A percentile compares a stretch with the other conserved stretches of the same genome.
These are phyloP conservation scores for Anadara kagoshimensis DNA, from an alignment of 1,140 invertebrate species.

Conservation along the genomic window DNA sequence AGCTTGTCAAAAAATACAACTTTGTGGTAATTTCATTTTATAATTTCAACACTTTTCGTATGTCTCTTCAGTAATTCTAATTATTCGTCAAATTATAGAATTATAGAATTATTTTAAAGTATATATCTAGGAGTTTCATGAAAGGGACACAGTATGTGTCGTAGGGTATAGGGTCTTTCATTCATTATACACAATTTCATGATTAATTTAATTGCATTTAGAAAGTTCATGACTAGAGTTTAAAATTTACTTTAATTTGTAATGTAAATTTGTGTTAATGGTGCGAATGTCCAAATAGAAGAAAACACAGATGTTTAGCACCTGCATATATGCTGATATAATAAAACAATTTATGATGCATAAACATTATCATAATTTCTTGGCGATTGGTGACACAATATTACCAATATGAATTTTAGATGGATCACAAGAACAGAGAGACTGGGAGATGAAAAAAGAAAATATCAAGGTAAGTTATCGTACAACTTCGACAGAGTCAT, in stretches of 20 bases:
- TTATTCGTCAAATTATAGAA: too few relatives aligned
- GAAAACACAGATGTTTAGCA: background rate
- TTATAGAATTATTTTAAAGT: too few relatives aligned
- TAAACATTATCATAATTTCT: background rate
- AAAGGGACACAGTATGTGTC: too few relatives aligned
- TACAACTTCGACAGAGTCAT: too few relatives aligned
- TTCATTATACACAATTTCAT: too few relatives aligned
- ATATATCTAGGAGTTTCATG: too few relatives aligned
- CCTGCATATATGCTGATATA: background rate
- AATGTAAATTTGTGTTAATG: background rate
- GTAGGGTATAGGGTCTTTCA: too few relatives aligned
- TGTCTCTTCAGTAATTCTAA: too few relatives aligned
- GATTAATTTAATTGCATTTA: background rate
- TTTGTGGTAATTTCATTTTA: background rate
- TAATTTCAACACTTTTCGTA: too few relatives aligned
- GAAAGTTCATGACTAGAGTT: background rate
- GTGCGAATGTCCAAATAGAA: background rate
- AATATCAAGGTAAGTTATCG: background rate
- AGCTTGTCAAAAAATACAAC: conserved; percentile 6
- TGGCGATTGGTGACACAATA: background rate
- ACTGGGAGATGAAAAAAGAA: background rate
- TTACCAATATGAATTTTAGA: background rate
- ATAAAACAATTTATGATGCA: background rate
- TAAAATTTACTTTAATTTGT: background rate
- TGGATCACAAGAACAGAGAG: background rate